A percentile compares a stretch with the other conserved stretches of the same genome.
These are phyloP conservation scores for Balaeniceps rex DNA, from an alignment of 2,113 vertebrate genomes.

Conservation along the genomic window DNA sequence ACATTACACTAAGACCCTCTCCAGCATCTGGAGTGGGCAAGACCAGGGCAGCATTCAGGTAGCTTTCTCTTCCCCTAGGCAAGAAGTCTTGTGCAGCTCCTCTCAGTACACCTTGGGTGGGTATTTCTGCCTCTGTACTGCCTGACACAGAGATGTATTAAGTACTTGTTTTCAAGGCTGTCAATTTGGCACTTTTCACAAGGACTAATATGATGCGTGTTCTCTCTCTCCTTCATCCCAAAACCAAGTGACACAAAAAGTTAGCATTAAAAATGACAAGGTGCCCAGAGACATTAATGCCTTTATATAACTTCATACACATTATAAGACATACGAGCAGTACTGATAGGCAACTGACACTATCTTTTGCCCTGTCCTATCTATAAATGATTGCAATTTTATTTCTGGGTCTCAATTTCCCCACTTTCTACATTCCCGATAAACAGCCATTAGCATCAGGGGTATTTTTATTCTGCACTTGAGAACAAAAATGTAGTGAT, in stretches of 20 bases:
- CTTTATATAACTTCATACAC: not conserved
- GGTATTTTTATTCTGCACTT: not conserved
- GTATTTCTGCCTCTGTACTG: not conserved
- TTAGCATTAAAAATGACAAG: not conserved
- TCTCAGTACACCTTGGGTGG: not conserved
- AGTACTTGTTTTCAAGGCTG: not conserved
- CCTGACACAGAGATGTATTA: not conserved
- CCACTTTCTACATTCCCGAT: not conserved
- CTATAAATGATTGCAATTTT: not conserved
- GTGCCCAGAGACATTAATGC: not conserved
- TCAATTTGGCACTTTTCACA: not conserved
- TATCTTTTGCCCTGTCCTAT: not conserved
- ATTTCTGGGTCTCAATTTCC: not conserved
- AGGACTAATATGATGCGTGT: not conserved
- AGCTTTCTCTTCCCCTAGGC: not conserved
- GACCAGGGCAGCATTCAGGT: not conserved
- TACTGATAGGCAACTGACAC: not conserved
- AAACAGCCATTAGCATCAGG: not conserved
- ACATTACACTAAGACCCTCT: not conserved
- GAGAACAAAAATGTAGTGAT: not conserved
- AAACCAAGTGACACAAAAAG: not conserved
- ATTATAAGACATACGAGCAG: not conserved
- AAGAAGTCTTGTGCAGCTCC: not conserved
- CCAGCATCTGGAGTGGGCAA: not conserved
- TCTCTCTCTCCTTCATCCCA: not conserved